Percentiles rank a stretch among this genome's conserved stretches.
phyloP scores from a whole-genome alignment of 2,888 invertebrate species.

The Entomobrya multifasciata region DNA sequence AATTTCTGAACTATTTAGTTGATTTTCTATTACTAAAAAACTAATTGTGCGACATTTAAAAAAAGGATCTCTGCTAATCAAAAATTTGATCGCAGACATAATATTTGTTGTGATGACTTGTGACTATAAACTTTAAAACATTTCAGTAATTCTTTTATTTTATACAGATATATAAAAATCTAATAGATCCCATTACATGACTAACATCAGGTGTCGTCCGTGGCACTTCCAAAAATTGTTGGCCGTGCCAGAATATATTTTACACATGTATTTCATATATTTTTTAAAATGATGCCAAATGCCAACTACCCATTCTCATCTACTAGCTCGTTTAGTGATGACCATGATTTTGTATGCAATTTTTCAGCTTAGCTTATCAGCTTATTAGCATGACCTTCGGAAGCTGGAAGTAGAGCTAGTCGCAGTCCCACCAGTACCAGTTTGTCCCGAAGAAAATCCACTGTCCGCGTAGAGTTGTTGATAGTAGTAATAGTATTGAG shows the following conservation, averaged over 20 bases:
- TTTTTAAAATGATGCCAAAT: background rate
- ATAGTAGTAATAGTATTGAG: conserved; percentile 78
- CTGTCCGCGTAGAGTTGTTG: conserved; percentile 66
- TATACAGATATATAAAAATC: conserved; percentile 14
- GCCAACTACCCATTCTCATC: background rate
- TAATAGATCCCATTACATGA: conserved; percentile 37
- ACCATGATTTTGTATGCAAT: no score
- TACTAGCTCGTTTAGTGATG: background rate
- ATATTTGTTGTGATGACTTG: conserved; percentile 3
- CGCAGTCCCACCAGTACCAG: conserved; percentile 67
- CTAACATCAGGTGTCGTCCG: conserved; percentile 28
- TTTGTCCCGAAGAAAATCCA: conserved; percentile 59
- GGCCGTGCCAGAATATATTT: background rate
- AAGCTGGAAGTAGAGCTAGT: conserved; percentile 72
- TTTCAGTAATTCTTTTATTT: background rate
- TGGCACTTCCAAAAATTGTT: conserved; percentile 8
- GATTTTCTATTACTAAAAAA: background rate
- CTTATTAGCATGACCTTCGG: conserved; percentile 74
- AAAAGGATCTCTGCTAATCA: conserved; percentile 22
- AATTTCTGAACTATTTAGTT: no score
- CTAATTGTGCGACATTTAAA: conserved; percentile 31
- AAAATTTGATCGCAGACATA: background rate
- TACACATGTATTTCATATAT: background rate
- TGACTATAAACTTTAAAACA: conserved; percentile 19
- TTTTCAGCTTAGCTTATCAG: no score